Conservation (phyloP, 2,113 vertebrate species). For the Fregata magnificens region DNA sequence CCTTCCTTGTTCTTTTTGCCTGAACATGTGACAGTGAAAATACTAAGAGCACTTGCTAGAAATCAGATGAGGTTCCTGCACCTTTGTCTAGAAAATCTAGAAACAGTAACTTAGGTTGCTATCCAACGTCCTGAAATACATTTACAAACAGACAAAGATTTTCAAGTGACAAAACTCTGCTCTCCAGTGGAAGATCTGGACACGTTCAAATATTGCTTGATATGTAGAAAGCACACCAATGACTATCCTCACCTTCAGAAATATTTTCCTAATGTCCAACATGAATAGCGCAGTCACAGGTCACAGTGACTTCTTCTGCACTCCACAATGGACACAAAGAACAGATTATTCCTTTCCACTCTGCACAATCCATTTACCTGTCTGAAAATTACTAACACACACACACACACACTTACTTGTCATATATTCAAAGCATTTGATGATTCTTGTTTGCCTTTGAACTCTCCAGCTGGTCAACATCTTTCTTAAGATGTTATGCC, state of each 20-base stretch:
- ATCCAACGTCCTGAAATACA: neutral
- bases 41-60: neutral
- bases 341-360: neutral
- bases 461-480: neutral
- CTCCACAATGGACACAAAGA: neutral
- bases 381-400: neutral
- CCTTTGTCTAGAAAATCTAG: neutral
- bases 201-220: neutral
- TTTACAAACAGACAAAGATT: neutral
- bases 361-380: neutral
- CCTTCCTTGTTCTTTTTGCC: neutral
- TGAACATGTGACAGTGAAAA: neutral
- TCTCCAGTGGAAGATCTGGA: neutral
- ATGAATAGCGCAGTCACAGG: neutral
- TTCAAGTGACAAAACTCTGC: neutral
- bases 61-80: neutral
- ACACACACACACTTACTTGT: neutral
- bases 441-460: neutral
- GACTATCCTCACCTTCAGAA: neutral
- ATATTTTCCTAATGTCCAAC: neutral
- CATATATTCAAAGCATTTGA: neutral
- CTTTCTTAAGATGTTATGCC: neutral
- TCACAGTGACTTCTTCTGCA: neutral
- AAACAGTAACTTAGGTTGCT: neutral
- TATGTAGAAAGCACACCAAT: neutral